Evolutionary conservation across 2,888 invertebrate species (phyloP).

Genomic region (Lasioglossum oenotherae): DNA sequence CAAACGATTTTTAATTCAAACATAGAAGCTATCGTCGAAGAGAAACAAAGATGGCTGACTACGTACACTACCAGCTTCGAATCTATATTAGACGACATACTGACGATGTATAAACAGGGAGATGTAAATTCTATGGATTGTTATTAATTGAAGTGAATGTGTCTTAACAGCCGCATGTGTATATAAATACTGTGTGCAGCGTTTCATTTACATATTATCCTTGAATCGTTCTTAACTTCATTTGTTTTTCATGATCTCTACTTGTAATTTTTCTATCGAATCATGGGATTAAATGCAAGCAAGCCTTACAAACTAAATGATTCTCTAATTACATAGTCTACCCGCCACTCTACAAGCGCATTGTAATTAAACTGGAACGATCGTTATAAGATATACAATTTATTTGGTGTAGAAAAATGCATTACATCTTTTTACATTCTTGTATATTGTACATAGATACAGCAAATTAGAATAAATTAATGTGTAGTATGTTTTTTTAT

Average conservation of each 20-base stretch:
- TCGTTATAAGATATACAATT: slow-evolving; percentile 19
- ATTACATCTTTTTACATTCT: slow-evolving; percentile 8
- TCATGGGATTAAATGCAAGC: not conserved
- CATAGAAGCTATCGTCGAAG: slow-evolving; percentile 87
- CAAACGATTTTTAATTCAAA: slow-evolving; percentile 86
- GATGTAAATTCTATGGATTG: slow-evolving; percentile 90
- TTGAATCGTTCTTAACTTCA: not conserved
- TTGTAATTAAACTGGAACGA: slow-evolving; percentile 6
- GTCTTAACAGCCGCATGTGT: not conserved
- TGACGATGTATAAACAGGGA: slow-evolving; percentile 86
- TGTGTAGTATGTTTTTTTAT: not conserved
- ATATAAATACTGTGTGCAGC: slow-evolving; percentile 16
- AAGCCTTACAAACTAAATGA: not conserved
- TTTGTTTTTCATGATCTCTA: not conserved
- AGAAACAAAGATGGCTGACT: slow-evolving; percentile 88
- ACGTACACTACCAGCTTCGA: slow-evolving; percentile 88
- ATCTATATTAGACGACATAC: slow-evolving; percentile 91
- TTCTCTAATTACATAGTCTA: not conserved
- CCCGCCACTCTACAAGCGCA: not conserved
- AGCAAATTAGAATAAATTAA: slow-evolving; percentile 4
- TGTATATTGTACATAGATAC: slow-evolving; percentile 18
- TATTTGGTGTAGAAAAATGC: slow-evolving; percentile 22
- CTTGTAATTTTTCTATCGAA: slow-evolving; percentile 8
- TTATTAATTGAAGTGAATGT: slow-evolving; percentile 85
- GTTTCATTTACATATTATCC: not conserved